These are phyloP conservation scores for Clusia tigrina DNA, from an alignment of 2,888 invertebrate genomes.

Conservation along the genomic window DNA sequence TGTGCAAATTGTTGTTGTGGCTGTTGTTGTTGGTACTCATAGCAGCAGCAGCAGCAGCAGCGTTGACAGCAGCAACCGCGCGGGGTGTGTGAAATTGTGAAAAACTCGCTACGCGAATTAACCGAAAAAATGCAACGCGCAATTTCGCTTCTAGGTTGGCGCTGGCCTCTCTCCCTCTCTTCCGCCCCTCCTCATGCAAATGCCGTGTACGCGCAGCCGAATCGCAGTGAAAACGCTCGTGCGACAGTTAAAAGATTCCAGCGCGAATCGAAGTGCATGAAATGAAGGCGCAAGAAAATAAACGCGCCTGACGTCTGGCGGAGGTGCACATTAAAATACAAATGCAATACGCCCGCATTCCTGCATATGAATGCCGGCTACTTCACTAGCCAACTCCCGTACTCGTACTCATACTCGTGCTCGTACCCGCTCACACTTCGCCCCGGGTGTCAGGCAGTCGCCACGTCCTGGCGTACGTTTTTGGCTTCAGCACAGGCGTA, in stretches of 20 bases:
- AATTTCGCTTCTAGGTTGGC: not conserved
- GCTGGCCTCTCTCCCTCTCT: not conserved
- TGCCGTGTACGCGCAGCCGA: not conserved
- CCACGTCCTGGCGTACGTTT: not conserved
- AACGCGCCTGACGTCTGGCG: not conserved
- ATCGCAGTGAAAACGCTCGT: not conserved
- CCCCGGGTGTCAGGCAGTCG: not conserved
- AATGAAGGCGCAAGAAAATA: not conserved
- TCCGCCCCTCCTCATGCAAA: not conserved
- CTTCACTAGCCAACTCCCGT: not conserved
- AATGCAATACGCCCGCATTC: slow-evolving; percentile 4
- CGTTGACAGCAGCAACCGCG: too few relatives aligned
- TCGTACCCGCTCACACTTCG: not conserved
- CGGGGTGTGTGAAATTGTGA: too few relatives aligned
- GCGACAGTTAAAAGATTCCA: slow-evolving; percentile 1
- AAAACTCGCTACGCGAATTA: too few relatives aligned
- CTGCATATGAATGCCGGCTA: slow-evolving; percentile 2
- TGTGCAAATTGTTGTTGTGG: slow-evolving; percentile 3
- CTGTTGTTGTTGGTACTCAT: too few relatives aligned
- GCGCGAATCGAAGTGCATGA: not conserved
- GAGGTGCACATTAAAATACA: not conserved
- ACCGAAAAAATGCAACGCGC: not conserved
- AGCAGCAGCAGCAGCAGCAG: too few relatives aligned
- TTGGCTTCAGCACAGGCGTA: not conserved
- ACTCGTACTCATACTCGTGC: too few relatives aligned